Evolutionary conservation across 1,140 invertebrate genomes (phyloP), one percentile per base, ranked within the genome.

Genomic region (Pristionchus pacificus): DNA sequence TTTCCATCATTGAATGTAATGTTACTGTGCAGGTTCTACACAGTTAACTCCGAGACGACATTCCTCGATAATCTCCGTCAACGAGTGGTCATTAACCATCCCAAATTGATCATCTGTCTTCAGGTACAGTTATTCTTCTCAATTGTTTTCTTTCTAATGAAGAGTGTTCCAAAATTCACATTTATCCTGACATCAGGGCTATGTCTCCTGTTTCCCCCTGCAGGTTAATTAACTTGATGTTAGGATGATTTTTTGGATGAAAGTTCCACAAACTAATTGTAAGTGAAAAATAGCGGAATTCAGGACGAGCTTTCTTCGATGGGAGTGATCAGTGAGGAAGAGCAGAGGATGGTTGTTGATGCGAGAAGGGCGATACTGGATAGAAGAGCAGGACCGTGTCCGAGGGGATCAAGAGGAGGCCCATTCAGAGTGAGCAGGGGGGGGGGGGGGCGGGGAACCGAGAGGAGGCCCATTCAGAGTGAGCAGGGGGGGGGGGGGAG

Each of bases 11-110:
- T n/a, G n/a, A n/a, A n/a, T n/a, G n/a, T n/a, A n/a, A n/a, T n/a
- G n/a, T n/a, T 49, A 2, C 31, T 68, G 0, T 74, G 29, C n/a
- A 68, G 74, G n/a, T 76, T 60, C 33, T 76, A 76, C 59, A 60
- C 33, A 19, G 61, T 76, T 2, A 60, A 74, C 38, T 28, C 68
- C 0, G 70, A 71, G 13, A 76, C 59, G 14, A 76, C 60, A 2
- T 60, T 76, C 57, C 69, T 76, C 2, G 75, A 76, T 14, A 76
- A 74, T 33, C 38, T 61, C 27, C 28, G 75, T 15, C 76, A 76
- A 24, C 69, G 75, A 31, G 63, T 76, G 1, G 60, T 76, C 25
- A 74, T 73, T 2, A 70, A 76, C 57, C 75, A 72, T 62, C 75
- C 75, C 1, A 66, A 59, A 68, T 55, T 76, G 15, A 32, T 76